Percentiles rank a stretch among this genome's conserved stretches.
Conservation (phyloP, 1,140 invertebrate genomes). For the Hydropsyche tenuis region DNA sequence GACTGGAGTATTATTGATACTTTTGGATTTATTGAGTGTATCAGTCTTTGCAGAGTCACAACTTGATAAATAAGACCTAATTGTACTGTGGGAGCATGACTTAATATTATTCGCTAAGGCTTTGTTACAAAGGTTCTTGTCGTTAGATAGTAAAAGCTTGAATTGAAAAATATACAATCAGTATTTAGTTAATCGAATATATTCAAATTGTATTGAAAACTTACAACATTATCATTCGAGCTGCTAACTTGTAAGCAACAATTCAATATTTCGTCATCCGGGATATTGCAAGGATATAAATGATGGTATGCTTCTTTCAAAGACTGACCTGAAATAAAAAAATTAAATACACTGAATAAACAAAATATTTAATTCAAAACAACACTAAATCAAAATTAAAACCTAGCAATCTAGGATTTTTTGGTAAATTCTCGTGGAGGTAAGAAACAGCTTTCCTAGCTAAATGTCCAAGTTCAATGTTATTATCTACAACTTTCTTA, state of each 20-base stretch:
- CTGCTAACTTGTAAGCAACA: slow-evolving; percentile 42
- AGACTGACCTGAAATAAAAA: slow-evolving; percentile 38
- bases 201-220: not conserved
- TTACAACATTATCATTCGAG: slow-evolving; percentile 24
- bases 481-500: not conserved
- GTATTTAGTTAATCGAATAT: not conserved
- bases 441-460: slow-evolving; percentile 17
- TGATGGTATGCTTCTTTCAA: slow-evolving; percentile 43
- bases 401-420: slow-evolving; percentile 29
- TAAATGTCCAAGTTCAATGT: not conserved
- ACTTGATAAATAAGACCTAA: slow-evolving; percentile 1
- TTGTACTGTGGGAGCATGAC: slow-evolving; percentile 29
- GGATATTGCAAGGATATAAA: slow-evolving; percentile 29
- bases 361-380: not conserved
- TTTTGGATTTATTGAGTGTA: not conserved
- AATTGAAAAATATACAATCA: not conserved
- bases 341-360: slow-evolving; percentile 1
- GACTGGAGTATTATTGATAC: not conserved
- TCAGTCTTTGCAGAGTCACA: no score
- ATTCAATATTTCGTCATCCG: slow-evolving; percentile 45
- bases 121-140: slow-evolving; percentile 45
- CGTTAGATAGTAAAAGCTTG: slow-evolving; percentile 44
- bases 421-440: slow-evolving; percentile 31
- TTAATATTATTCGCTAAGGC: slow-evolving; percentile 40
- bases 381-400: not conserved